Evolutionary conservation across 2,797 vertebrate genomes (phyloP).

Genomic region (Microctenopoma stevenorrisi): DNA sequence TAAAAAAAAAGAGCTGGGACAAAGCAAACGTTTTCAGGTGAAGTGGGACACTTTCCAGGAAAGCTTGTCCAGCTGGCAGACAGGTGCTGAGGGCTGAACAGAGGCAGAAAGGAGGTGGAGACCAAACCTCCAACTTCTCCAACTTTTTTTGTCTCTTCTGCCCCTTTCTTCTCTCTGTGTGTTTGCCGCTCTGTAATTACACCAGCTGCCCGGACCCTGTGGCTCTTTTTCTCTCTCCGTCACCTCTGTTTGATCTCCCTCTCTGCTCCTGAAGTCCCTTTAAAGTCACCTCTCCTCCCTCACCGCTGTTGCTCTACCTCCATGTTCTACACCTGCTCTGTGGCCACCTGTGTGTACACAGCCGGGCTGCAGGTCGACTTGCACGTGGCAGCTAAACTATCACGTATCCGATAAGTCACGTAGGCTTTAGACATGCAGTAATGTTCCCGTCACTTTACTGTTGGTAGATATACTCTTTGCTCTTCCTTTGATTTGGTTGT

Average conservation of each 20-base stretch:
- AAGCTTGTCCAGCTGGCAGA: conserved; percentile 57
- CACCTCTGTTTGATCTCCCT: conserved; percentile 36
- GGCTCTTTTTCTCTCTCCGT: conserved; percentile 1
- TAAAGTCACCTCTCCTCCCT: conserved; percentile 38
- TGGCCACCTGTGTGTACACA: conserved; percentile 16
- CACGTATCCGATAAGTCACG: no score
- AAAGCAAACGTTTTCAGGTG: conserved; percentile 17
- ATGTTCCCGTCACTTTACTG: no score
- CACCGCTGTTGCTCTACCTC: conserved; percentile 10
- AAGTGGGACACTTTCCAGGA: conserved; percentile 13
- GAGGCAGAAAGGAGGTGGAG: conserved; percentile 53
- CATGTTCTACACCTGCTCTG: conserved; percentile 36
- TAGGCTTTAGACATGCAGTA: no score
- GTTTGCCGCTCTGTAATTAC: conserved; percentile 66
- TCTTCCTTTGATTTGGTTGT: no score
- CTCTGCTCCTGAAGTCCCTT: conserved; percentile 32
- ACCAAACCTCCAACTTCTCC: conserved; percentile 37
- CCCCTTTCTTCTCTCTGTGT: conserved; percentile 40
- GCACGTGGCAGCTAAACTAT: not conserved
- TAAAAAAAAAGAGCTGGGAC: not conserved
- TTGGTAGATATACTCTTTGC: no score
- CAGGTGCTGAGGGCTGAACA: conserved; percentile 65
- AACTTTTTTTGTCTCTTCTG: conserved; percentile 39
- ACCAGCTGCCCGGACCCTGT: conserved; percentile 57
- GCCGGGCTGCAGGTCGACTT: not conserved